These are phyloP conservation scores for Sparus aurata DNA, from an alignment of 2,797 vertebrate species.

Conservation along the genomic window DNA sequence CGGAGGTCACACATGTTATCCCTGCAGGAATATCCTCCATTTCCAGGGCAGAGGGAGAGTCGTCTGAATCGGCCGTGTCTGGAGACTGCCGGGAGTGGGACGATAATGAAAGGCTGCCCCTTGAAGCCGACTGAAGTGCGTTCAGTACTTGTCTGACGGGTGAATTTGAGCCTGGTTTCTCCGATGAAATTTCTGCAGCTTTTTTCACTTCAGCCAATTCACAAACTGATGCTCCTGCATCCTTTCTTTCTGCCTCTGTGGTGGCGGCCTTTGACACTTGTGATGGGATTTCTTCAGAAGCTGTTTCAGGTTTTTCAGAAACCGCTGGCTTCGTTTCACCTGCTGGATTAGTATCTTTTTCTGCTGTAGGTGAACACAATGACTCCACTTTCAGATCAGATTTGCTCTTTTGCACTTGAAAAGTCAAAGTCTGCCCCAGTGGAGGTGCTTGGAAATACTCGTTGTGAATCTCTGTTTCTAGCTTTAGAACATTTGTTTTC, in stretches of 20 bases:
- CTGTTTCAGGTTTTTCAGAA: constrained; percentile 38
- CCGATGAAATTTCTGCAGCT: constrained; percentile 59
- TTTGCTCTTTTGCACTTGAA: constrained; percentile 65
- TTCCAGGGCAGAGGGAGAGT: constrained; percentile 88
- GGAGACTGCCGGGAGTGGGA: constrained; percentile 81
- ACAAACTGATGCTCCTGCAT: constrained; percentile 42
- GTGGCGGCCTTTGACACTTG: constrained; percentile 32
- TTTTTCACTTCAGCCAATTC: constrained; percentile 70
- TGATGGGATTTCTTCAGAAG: constrained; percentile 31
- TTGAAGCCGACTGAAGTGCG: constrained; percentile 79
- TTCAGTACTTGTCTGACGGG: constrained; percentile 82
- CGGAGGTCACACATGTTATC: constrained; percentile 80
- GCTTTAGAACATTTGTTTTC: constrained; percentile 77
- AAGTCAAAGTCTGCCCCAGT: constrained; percentile 76
- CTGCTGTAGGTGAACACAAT: constrained; percentile 19
- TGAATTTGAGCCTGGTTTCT: constrained; percentile 77
- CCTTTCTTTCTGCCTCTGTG: constrained; percentile 49
- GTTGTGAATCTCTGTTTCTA: constrained; percentile 81
- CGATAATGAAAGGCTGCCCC: constrained; percentile 75
- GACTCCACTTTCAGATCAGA: constrained; percentile 37
- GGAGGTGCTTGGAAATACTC: constrained; percentile 83
- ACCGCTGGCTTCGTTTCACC: constrained; percentile 36
- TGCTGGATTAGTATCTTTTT: constrained; percentile 17
- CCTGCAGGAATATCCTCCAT: constrained; percentile 89
- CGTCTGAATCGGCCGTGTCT: constrained; percentile 85